Conservation (phyloP, 2,888 invertebrate species). For the Germaria angustata region DNA sequence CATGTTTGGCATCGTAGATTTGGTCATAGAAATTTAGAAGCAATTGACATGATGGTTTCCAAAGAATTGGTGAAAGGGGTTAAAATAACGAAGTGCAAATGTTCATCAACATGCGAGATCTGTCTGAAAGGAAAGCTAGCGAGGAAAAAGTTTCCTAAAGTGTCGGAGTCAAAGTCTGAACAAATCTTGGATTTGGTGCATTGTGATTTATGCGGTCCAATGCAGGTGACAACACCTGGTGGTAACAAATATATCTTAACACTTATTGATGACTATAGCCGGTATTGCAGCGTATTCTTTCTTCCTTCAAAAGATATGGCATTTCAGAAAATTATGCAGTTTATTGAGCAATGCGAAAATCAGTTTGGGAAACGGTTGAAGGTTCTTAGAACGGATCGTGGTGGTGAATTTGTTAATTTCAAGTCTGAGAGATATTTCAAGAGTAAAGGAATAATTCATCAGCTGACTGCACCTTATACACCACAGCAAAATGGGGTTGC, state of each 20-base stretch:
- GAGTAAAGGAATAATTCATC: slow-evolving; percentile 1
- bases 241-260: slow-evolving; percentile 35
- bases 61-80: slow-evolving; percentile 2
- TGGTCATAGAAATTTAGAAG: slow-evolving; percentile 11
- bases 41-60: not conserved
- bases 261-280: slow-evolving; percentile 51
- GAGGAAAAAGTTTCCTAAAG: slow-evolving; percentile 33
- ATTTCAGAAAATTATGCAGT: slow-evolving; percentile 39
- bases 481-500: slow-evolving; percentile 35
- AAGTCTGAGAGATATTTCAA: not conserved
- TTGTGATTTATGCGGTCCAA: not conserved
- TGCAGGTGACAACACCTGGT: slow-evolving; percentile 4
- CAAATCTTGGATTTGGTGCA: slow-evolving; percentile 34
- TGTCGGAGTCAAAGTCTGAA: slow-evolving; percentile 12
- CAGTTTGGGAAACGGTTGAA: not conserved
- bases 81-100: not conserved
- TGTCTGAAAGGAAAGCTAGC: slow-evolving; percentile 39
- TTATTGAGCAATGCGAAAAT: not conserved
- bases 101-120: slow-evolving; percentile 1
- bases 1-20: slow-evolving; percentile 36
- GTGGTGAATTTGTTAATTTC: not conserved
- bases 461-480: slow-evolving; percentile 6
- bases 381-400: not conserved
- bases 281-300: slow-evolving; percentile 44
- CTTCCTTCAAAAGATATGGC: slow-evolving; percentile 21